Evolutionary conservation across 2,888 invertebrate species (phyloP), one percentile per base, ranked within the genome.

Genomic region (Rhabditoides inermis): DNA sequence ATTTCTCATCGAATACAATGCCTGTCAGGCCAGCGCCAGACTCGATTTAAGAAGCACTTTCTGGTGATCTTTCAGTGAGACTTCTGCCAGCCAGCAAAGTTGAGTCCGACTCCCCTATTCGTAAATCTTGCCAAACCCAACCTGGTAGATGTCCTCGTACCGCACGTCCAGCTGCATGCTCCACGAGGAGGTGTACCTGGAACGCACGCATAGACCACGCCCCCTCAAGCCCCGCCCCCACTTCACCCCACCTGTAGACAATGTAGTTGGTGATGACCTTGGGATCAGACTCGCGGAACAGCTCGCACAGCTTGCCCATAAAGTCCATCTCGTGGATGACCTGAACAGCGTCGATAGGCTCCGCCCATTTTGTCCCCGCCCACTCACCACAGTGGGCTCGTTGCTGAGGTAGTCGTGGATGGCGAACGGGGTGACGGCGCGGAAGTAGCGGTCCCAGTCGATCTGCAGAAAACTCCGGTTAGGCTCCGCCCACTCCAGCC

Each of bases 121-220:
- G n/a, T n/a, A n/a, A n/a, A n/a, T n/a, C n/a, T n/a, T n/a, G n/a
- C 32, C 5, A 15, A 18, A 51, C n/a, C 30, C 23, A 77, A 84
- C 85, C 79, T 90, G 88, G 72, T 88, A 87, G 2, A 86, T 84
- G 45, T 85, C 85, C 75, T 88, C 85, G 77, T 89, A 91, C 23
- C 87, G 83, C 70, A 86, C 85, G 60, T 90, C 90, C 61, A 92
- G 81, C 23, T 63, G 56, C 27, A 50, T 44, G 28, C 44, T 50
- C 18, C 45, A 37, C 28, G 50, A 44, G 23, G 42, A n/a, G n/a
- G n/a, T n/a, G n/a, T n/a, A n/a, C n/a, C n/a, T 5, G 58, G 44
- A 4, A 64, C 58, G 45, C 60, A 62, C 18, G 60, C 87, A 56
- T 88, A 77, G 49, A 81, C 78, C 56, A 82, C 80, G 27, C 82